phyloP scores from a whole-genome alignment of 2,113 vertebrate species.

The Psettodes erumei region DNA sequence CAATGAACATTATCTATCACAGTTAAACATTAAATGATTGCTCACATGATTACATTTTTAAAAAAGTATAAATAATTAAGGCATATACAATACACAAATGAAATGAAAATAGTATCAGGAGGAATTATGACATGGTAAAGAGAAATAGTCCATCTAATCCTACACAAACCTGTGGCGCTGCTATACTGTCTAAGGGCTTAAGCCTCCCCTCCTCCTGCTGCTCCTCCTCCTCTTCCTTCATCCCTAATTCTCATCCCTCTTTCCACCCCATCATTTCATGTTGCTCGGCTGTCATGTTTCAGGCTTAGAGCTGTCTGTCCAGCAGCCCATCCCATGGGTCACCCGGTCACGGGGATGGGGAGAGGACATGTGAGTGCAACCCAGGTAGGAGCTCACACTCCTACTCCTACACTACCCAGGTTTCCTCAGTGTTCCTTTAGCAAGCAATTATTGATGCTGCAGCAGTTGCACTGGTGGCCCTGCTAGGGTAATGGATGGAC shows the following conservation, averaged over 20 bases:
- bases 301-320: slow-evolving; percentile 55
- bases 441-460: slow-evolving; percentile 42
- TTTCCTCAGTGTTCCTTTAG: slow-evolving; percentile 36
- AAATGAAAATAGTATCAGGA: background rate
- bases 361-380: slow-evolving; percentile 36
- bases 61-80: background rate
- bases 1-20: background rate
- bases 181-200: slow-evolving; percentile 10
- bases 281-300: slow-evolving; percentile 58
- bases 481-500: slow-evolving; percentile 3
- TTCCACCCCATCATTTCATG: slow-evolving; percentile 38
- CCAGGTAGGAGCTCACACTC: slow-evolving; percentile 71
- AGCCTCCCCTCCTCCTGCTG: background rate
- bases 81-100: background rate
- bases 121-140: background rate
- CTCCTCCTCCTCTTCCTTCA: background rate
- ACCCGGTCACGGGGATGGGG: slow-evolving; percentile 34
- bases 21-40: background rate
- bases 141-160: background rate
- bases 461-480: slow-evolving; percentile 21
- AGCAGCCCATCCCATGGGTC: slow-evolving; percentile 41
- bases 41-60: background rate
- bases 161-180: slow-evolving; percentile 4
- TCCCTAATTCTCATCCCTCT: slow-evolving; percentile 18
- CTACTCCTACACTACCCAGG: slow-evolving; percentile 53